A percentile compares a stretch with the other conserved stretches of the same genome.
Conservation (phyloP, 2,797 vertebrate genomes). For the Tokudaia tokunoshimensis region DNA sequence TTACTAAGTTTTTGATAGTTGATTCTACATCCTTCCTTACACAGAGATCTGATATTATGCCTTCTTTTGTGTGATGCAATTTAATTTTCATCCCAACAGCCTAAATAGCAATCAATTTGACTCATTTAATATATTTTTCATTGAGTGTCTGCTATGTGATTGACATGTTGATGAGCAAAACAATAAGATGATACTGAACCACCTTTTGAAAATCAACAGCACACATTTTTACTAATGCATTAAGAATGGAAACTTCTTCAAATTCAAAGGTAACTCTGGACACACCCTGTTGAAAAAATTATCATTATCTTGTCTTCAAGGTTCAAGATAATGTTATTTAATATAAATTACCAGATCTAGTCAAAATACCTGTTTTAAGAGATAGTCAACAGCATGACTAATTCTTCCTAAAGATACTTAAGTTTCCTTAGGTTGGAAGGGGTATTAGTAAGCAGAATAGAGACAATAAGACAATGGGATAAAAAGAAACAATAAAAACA, state of each 20-base stretch:
- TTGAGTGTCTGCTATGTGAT: not conserved
- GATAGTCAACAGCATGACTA: not conserved
- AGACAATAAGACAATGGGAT: not conserved
- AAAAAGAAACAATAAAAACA: not conserved
- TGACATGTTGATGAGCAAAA: not conserved
- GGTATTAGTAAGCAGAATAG: not conserved
- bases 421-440: not conserved
- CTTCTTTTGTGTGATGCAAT: not conserved
- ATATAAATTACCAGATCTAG: not conserved
- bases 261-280: not conserved
- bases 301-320: not conserved
- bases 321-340: not conserved
- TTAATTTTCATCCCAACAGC: conserved; percentile 15
- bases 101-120: conserved; percentile 6
- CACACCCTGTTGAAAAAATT: not conserved
- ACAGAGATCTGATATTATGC: not conserved
- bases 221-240: not conserved
- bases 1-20: not conserved
- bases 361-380: not conserved
- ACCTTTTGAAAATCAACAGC: not conserved
- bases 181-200: not conserved
- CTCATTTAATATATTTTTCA: conserved; percentile 21
- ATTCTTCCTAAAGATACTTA: not conserved
- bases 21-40: not conserved
- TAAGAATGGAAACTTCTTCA: not conserved